These are phyloP conservation scores for Hirtodrosophila duncani DNA, from an alignment of 2,888 invertebrate genomes.

Conservation along the genomic window DNA sequence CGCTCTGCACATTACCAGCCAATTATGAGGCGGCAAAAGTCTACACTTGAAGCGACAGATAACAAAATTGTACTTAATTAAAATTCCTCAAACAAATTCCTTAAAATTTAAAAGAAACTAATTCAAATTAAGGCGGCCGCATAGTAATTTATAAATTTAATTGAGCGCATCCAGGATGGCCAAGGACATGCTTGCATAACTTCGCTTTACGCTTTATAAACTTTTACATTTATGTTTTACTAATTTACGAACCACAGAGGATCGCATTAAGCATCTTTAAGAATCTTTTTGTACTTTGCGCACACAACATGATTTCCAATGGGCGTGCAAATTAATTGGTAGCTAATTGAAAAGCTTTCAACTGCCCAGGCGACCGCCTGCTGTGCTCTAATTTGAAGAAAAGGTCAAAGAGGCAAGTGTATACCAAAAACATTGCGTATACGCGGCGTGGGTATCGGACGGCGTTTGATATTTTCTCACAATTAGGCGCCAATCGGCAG, in stretches of 20 bases:
- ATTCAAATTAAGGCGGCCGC: background rate
- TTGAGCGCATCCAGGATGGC: conserved; percentile 35
- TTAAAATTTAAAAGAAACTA: conserved; percentile 12
- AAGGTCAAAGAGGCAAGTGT: conserved; percentile 30
- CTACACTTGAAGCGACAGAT: conserved; percentile 61
- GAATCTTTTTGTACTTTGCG: conserved; percentile 4
- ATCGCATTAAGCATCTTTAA: conserved; percentile 4
- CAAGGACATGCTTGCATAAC: conserved; percentile 22
- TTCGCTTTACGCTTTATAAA: conserved; percentile 33
- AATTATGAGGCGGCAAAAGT: conserved; percentile 57
- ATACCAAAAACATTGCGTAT: conserved; percentile 52
- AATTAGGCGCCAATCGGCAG: conserved; percentile 64
- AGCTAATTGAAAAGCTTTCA: conserved; percentile 65
- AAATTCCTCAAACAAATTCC: conserved; percentile 33
- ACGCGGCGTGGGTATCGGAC: conserved; percentile 45
- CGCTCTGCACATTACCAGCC: conserved; percentile 61
- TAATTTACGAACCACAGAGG: no score
- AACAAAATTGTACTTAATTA: conserved; percentile 63
- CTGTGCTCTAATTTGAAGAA: background rate
- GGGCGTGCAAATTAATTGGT: conserved; percentile 55
- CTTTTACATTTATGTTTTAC: no score
- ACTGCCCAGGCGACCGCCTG: conserved; percentile 24
- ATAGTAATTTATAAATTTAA: conserved; percentile 41
- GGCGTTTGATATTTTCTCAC: conserved; percentile 59
- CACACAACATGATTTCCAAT: conserved; percentile 22